phyloP scores from a whole-genome alignment of 2,113 vertebrate species.

The Ictalurus punctatus region DNA sequence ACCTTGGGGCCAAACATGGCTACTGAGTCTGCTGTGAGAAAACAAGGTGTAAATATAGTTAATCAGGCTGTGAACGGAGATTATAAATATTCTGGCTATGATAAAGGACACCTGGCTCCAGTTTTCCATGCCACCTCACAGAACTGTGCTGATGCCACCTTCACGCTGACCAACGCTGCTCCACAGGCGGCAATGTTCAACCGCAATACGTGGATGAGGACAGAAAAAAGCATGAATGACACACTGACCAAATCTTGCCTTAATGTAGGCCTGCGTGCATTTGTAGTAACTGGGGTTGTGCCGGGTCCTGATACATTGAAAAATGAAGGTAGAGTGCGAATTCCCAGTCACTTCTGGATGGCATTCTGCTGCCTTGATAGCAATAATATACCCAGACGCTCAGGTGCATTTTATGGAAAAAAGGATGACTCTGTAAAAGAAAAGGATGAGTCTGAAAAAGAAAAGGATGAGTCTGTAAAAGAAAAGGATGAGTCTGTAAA shows the following conservation, averaged over 20 bases:
- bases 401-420: too few species aligned
- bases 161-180: slow-evolving; percentile 45
- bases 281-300: slow-evolving; percentile 23
- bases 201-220: neutral
- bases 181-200: neutral
- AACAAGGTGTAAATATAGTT: too few species aligned
- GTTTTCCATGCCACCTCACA: neutral
- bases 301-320: neutral
- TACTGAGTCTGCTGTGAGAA: too few species aligned
- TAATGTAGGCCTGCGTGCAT: neutral
- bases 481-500: too few species aligned
- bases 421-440: too few species aligned
- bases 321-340: neutral
- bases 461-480: too few species aligned
- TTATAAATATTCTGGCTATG: accelerated
- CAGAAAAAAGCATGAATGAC: neutral
- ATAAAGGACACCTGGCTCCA: slow-evolving; percentile 27
- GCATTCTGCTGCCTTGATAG: slow-evolving; percentile 26
- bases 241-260: neutral
- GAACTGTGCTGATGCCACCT: neutral
- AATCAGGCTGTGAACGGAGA: neutral
- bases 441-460: too few species aligned
- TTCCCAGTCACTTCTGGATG: slow-evolving; percentile 24
- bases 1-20: too few species aligned
- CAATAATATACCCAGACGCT: accelerated